These are phyloP conservation scores for Amiota communis DNA, from an alignment of 2,888 invertebrate species.

Conservation along the genomic window DNA sequence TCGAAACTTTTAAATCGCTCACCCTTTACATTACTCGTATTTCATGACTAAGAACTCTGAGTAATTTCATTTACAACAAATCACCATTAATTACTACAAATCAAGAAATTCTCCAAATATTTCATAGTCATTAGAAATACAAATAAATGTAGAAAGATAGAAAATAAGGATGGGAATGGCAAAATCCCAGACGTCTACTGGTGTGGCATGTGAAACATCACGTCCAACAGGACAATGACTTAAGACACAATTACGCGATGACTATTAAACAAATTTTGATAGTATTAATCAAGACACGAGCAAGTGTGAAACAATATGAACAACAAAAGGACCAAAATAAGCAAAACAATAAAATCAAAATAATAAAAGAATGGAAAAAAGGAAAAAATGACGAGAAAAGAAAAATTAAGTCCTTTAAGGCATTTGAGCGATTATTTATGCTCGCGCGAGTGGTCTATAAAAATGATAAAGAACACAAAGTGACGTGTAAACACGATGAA, in stretches of 20 bases:
- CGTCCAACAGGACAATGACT: constrained; percentile 20
- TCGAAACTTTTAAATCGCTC: too few species aligned
- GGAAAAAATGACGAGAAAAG: background rate
- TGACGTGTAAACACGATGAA: constrained; percentile 25
- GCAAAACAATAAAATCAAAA: background rate
- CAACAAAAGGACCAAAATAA: background rate
- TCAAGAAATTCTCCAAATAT: too few species aligned
- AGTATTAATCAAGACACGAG: background rate
- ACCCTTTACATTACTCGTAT: too few species aligned
- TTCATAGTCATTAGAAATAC: too few species aligned
- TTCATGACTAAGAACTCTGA: too few species aligned
- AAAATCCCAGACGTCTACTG: too few species aligned
- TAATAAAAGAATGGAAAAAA: background rate
- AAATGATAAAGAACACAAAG: constrained; percentile 18
- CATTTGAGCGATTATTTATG: constrained; percentile 52
- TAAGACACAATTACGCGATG: background rate
- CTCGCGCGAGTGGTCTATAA: background rate
- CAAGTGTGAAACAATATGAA: background rate
- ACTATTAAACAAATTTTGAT: constrained; percentile 13
- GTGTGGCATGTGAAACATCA: background rate
- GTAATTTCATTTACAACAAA: too few species aligned
- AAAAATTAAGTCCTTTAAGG: constrained; percentile 44
- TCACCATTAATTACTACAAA: too few species aligned
- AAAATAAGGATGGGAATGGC: too few species aligned
- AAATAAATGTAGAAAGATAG: too few species aligned